Evolutionary conservation across 1,140 invertebrate species (phyloP).

Genomic region (Artemia franciscana): DNA sequence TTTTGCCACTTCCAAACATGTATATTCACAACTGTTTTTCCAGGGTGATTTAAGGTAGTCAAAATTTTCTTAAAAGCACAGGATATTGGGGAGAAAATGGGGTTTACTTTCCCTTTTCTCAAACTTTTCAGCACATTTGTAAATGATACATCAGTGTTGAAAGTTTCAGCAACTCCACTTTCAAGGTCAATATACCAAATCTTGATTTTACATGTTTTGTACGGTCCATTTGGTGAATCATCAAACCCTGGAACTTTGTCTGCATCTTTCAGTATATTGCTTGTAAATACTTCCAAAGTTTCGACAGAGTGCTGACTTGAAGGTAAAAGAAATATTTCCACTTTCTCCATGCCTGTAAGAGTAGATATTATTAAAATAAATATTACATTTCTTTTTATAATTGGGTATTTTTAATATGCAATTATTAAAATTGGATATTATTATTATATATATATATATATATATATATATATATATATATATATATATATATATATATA

Average conservation of each 20-base stretch:
- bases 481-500: too few species aligned
- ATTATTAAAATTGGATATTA: too few species aligned
- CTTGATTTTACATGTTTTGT: background rate
- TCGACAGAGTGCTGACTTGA: background rate
- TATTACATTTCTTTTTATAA: too few species aligned
- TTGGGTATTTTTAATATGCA: too few species aligned
- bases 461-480: too few species aligned
- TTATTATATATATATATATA: too few species aligned
- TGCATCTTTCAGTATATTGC: background rate
- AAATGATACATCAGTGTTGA: background rate
- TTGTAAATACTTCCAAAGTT: background rate
- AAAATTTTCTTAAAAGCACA: background rate
- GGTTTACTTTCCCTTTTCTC: background rate
- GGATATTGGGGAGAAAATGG: too few species aligned
- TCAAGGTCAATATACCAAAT: background rate
- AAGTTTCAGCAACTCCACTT: background rate
- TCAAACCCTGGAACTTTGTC: background rate
- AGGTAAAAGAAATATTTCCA: background rate
- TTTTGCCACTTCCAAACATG: background rate
- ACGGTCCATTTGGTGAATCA: background rate
- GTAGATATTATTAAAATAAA: too few species aligned
- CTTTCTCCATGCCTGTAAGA: background rate
- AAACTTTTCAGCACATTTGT: background rate
- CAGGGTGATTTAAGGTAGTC: background rate
- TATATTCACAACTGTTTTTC: background rate